Evolutionary conservation across 1,140 invertebrate genomes (phyloP).

Genomic region (Drosophila pruinosa): DNA sequence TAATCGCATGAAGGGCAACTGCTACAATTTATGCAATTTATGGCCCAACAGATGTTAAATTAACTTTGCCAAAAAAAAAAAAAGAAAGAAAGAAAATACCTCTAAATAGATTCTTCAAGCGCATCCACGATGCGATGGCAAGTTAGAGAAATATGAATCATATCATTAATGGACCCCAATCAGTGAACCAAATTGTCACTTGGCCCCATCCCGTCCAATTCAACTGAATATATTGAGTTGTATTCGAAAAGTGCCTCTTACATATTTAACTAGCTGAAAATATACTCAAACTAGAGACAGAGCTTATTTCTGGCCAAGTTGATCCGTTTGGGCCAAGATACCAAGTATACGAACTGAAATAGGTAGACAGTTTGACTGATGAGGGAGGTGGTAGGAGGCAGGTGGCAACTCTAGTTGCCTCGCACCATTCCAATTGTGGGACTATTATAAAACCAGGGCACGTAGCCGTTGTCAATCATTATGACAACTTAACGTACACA

Average conservation of each 20-base stretch:
- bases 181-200: constrained; percentile 22
- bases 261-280: constrained; percentile 15
- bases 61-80: constrained; percentile 56
- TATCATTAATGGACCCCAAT: constrained; percentile 28
- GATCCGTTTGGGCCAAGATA: constrained; percentile 5
- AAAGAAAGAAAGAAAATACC: too few species aligned
- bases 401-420: background rate
- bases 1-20: constrained; percentile 13
- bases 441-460: constrained; percentile 41
- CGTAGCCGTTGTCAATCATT: constrained; percentile 59
- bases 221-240: background rate
- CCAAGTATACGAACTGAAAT: background rate
- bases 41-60: constrained; percentile 69
- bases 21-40: constrained; percentile 66
- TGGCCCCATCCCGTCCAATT: background rate
- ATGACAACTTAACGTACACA: constrained; percentile 59
- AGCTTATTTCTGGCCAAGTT: constrained; percentile 7
- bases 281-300: background rate
- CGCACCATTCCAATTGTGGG: background rate
- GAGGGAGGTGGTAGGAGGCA: background rate
- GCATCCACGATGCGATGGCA: background rate
- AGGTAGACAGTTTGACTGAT: background rate
- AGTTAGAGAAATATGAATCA: constrained; percentile 16
- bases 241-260: background rate
- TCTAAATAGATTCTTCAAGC: constrained; percentile 29